Evolutionary conservation across 2,888 invertebrate genomes (phyloP).

Genomic region (Villa cingulata): DNA sequence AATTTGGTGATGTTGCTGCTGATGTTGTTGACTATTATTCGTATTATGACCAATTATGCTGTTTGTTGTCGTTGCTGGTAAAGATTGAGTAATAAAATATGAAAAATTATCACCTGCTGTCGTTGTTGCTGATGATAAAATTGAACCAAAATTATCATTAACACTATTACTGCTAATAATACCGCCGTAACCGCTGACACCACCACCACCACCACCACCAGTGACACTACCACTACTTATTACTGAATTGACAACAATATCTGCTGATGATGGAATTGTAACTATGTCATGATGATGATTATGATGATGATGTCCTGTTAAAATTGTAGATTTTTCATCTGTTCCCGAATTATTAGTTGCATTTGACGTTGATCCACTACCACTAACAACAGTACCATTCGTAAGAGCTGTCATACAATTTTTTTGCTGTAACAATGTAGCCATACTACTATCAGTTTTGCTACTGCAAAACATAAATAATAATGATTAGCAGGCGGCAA

Average conservation of each 20-base stretch:
- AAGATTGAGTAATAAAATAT: not conserved
- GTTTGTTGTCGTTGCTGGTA: no score
- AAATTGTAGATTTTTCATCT: slow-evolving; percentile 1
- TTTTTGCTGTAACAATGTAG: slow-evolving; percentile 71
- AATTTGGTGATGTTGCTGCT: slow-evolving; percentile 7
- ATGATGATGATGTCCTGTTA: slow-evolving; percentile 6
- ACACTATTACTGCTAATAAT: slow-evolving; percentile 1
- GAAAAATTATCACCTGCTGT: slow-evolving; percentile 16
- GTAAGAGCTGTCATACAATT: slow-evolving; percentile 66
- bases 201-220: slow-evolving; percentile 21
- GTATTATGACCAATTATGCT: no score
- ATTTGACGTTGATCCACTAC: slow-evolving; percentile 24
- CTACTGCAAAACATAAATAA: slow-evolving; percentile 24
- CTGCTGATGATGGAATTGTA: not conserved
- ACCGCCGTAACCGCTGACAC: not conserved
- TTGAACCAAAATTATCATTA: no score
- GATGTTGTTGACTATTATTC: no score
- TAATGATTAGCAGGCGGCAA: no score
- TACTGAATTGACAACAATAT: no score
- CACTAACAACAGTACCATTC: slow-evolving; percentile 38
- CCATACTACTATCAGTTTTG: slow-evolving; percentile 40
- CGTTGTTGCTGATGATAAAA: slow-evolving; percentile 5
- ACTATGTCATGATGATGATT: slow-evolving; percentile 4
- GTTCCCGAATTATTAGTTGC: slow-evolving; percentile 15
- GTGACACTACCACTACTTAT: no score